Conservation (phyloP, 2,888 invertebrate genomes). For the Tachina fera region DNA sequence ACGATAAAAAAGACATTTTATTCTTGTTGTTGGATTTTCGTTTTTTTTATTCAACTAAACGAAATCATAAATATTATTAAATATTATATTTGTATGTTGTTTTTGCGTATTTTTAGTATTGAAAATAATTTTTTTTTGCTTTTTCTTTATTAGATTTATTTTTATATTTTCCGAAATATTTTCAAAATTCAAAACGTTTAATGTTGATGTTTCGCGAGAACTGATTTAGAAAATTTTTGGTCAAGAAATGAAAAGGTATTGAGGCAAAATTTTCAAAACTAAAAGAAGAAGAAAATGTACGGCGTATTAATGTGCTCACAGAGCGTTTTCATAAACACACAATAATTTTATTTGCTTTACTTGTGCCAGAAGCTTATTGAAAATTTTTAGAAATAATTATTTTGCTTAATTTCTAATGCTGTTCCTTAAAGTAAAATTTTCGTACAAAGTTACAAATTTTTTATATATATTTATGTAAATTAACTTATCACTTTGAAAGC, state of each 20-base stretch:
- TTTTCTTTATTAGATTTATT: neutral
- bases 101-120: slow-evolving; percentile 19
- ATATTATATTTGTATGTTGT: slow-evolving; percentile 11
- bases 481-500: slow-evolving; percentile 23
- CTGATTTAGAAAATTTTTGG: slow-evolving; percentile 61
- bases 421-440: slow-evolving; percentile 19
- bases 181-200: slow-evolving; percentile 63
- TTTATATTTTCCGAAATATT: slow-evolving; percentile 50
- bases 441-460: slow-evolving; percentile 18
- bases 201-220: slow-evolving; percentile 66
- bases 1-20: slow-evolving; percentile 34
- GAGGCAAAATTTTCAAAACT: slow-evolving; percentile 44
- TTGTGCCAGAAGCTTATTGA: slow-evolving; percentile 35
- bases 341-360: slow-evolving; percentile 14
- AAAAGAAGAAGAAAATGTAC: slow-evolving; percentile 8
- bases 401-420: neutral
- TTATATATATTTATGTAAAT: neutral
- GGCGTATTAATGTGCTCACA: neutral
- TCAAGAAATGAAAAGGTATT: slow-evolving; percentile 57
- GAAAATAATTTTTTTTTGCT: neutral
- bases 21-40: neutral
- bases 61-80: slow-evolving; percentile 48
- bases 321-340: slow-evolving; percentile 27
- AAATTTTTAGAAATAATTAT: slow-evolving; percentile 35
- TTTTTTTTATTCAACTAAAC: slow-evolving; percentile 14